These are phyloP conservation scores for Andricus grossulariae DNA, from an alignment of 1,140 invertebrate genomes.

Conservation along the genomic window DNA sequence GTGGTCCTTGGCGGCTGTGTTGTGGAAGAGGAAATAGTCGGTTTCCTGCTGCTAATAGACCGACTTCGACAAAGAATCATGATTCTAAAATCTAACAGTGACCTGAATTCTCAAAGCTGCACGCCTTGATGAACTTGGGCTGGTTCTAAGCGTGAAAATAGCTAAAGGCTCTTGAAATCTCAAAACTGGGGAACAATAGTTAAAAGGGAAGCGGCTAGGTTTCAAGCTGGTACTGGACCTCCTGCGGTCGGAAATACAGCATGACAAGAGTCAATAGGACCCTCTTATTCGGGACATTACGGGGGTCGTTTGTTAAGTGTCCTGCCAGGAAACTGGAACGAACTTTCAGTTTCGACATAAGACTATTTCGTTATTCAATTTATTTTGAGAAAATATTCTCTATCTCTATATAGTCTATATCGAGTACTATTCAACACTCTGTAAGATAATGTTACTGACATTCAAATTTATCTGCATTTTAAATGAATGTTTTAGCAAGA, in stretches of 20 bases:
- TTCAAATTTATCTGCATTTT: too few relatives aligned
- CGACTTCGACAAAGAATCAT: constrained; percentile 32
- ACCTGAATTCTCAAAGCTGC: constrained; percentile 42
- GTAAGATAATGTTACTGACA: too few relatives aligned
- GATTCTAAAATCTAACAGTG: constrained; percentile 29
- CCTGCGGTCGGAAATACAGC: constrained; percentile 42
- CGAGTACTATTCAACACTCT: too few relatives aligned
- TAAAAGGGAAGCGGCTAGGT: constrained; percentile 38
- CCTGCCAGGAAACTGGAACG: constrained; percentile 44
- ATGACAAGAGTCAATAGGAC: constrained; percentile 48
- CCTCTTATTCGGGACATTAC: constrained; percentile 59
- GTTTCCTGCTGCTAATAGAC: constrained; percentile 33
- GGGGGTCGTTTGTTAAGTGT: constrained; percentile 56
- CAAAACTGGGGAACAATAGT: constrained; percentile 48
- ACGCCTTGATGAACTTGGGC: constrained; percentile 32
- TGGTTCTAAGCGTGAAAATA: constrained; percentile 33
- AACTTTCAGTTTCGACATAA: too few relatives aligned
- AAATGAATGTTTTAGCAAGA: too few relatives aligned
- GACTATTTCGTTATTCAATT: too few relatives aligned
- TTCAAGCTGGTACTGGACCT: constrained; percentile 41
- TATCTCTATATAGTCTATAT: too few relatives aligned
- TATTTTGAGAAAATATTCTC: too few relatives aligned
- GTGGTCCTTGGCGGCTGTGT: constrained; percentile 9
- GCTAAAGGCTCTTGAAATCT: constrained; percentile 37
- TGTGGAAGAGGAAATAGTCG: constrained; percentile 31